These are phyloP conservation scores for Fringilla coelebs DNA, from an alignment of 2,797 vertebrate genomes.

Conservation along the genomic window DNA sequence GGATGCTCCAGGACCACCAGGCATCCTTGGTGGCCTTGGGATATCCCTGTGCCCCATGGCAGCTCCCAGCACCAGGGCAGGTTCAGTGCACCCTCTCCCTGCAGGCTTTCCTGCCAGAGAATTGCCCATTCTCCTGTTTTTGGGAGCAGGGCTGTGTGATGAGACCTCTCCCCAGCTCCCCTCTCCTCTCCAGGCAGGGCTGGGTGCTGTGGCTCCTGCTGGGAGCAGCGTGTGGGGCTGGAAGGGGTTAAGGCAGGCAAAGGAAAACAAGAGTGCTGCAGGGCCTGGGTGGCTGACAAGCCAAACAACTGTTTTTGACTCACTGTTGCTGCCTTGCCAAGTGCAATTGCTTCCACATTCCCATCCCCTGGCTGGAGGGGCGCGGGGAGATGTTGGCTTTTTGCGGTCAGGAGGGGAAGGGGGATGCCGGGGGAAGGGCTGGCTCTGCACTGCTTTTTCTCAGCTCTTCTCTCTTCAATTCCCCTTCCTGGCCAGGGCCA, in stretches of 20 bases:
- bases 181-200: rapidly evolving
- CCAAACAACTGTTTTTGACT: constrained; percentile 71
- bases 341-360: constrained; percentile 62
- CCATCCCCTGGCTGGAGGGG: constrained; percentile 59
- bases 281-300: constrained; percentile 63
- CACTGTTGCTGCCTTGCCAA: constrained; percentile 62
- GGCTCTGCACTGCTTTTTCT: background rate
- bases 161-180: background rate
- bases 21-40: background rate
- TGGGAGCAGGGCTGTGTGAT: background rate
- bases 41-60: background rate
- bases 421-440: constrained; percentile 35
- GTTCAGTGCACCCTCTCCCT: background rate
- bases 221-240: background rate
- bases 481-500: background rate
- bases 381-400: constrained; percentile 8
- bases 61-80: background rate
- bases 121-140: rapidly evolving
- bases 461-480: background rate
- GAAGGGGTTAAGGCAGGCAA: constrained; percentile 40
- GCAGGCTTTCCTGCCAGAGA: rapidly evolving
- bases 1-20: background rate
- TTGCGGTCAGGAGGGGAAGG: constrained; percentile 27
- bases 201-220: background rate
- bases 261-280: constrained; percentile 51